Evolutionary conservation across 2,888 invertebrate species (phyloP).

Genomic region (Hyalella azteca): DNA sequence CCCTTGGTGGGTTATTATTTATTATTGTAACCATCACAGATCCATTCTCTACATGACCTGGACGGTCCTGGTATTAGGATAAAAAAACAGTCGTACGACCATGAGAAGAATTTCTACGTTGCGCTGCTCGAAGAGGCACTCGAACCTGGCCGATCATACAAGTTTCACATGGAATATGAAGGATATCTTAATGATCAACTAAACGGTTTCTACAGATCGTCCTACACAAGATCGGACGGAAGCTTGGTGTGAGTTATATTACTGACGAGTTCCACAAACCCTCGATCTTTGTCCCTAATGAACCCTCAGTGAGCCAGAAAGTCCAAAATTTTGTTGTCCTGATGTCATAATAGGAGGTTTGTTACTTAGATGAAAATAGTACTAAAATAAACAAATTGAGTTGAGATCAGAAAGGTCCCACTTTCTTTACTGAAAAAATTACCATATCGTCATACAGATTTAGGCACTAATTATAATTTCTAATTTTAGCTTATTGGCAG

Average conservation of each 20-base stretch:
- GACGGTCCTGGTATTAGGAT: slow-evolving; percentile 5
- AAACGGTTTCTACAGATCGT: slow-evolving; percentile 83
- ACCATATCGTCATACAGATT: too few relatives aligned
- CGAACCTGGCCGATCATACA: slow-evolving; percentile 70
- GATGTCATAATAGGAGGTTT: too few relatives aligned
- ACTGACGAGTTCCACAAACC: too few relatives aligned
- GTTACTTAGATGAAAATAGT: too few relatives aligned
- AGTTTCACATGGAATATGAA: slow-evolving; percentile 72
- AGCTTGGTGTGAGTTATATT: slow-evolving; percentile 7
- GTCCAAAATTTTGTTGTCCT: too few relatives aligned
- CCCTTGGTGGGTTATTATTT: background rate
- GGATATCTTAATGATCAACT: slow-evolving; percentile 78
- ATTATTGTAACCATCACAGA: background rate
- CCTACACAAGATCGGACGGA: slow-evolving; percentile 70
- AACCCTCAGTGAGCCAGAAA: too few relatives aligned
- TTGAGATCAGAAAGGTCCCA: too few relatives aligned
- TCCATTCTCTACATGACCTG: background rate
- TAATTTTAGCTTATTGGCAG: slow-evolving; percentile 63
- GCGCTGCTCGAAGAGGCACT: slow-evolving; percentile 70
- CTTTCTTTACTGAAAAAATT: too few relatives aligned
- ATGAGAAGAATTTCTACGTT: slow-evolving; percentile 72
- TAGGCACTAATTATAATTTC: too few relatives aligned
- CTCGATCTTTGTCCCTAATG: too few relatives aligned
- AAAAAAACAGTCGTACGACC: slow-evolving; percentile 33
- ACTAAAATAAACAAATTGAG: too few relatives aligned